Evolutionary conservation across 2,888 invertebrate genomes (phyloP).

Genomic region (Cloeon dipterum): DNA sequence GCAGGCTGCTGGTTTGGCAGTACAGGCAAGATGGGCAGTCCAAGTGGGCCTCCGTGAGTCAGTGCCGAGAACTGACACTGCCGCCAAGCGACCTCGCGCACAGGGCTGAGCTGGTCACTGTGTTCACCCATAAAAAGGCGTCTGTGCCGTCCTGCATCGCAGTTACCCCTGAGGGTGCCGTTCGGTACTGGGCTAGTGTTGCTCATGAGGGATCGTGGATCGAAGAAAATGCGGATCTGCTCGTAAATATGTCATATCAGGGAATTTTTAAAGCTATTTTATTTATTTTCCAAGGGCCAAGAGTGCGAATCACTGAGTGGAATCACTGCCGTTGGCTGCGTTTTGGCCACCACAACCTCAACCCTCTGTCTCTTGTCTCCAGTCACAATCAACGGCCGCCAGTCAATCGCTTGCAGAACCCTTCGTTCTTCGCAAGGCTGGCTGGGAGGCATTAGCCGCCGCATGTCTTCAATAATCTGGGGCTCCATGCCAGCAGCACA

Average conservation of each 20-base stretch:
- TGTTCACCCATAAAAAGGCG: constrained; percentile 26
- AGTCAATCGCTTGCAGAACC: constrained; percentile 38
- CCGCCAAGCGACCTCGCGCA: constrained; percentile 86
- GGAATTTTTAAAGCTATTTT: neutral
- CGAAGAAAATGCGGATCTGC: constrained; percentile 65
- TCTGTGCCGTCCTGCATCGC: constrained; percentile 67
- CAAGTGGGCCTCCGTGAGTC: constrained; percentile 16
- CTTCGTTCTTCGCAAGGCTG: constrained; percentile 55
- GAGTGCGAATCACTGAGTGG: constrained; percentile 56
- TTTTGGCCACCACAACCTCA: constrained; percentile 80
- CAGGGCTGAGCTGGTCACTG: constrained; percentile 57
- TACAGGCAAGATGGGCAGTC: constrained; percentile 15
- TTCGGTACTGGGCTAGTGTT: constrained; percentile 82
- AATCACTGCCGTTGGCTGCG: constrained; percentile 45
- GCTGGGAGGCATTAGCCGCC: constrained; percentile 66
- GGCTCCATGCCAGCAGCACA: constrained; percentile 24
- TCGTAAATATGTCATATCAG: constrained; percentile 22
- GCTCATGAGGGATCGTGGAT: constrained; percentile 68
- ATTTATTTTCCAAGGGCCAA: constrained; percentile 32
- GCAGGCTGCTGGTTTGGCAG: constrained; percentile 71
- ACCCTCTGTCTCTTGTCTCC: constrained; percentile 52
- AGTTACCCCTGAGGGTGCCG: constrained; percentile 78
- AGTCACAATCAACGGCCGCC: constrained; percentile 35
- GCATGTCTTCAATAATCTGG: constrained; percentile 61
- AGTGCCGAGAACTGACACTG: constrained; percentile 64